phyloP scores from a whole-genome alignment of 2,888 invertebrate genomes.

The Trypoxylon attenuatum region DNA sequence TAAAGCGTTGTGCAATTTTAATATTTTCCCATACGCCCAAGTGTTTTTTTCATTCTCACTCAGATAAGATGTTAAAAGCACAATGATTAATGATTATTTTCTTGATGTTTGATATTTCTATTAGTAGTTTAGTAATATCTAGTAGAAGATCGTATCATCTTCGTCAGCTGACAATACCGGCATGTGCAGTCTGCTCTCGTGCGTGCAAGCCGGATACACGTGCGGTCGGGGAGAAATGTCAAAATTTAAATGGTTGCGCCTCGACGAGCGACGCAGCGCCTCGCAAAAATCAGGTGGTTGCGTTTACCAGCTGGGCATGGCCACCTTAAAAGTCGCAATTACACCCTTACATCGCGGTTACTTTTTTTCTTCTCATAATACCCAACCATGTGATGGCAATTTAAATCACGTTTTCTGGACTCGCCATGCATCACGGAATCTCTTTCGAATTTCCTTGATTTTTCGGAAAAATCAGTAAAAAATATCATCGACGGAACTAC shows the following conservation, averaged over 20 bases:
- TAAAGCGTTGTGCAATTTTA: background rate
- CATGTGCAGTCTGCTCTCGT: conserved; percentile 16
- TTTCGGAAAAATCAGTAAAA: conserved; percentile 40
- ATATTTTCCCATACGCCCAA: background rate
- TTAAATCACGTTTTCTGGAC: too few relatives aligned
- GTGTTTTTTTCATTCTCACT: background rate
- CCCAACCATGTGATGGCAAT: too few relatives aligned
- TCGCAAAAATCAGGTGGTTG: conserved; percentile 68
- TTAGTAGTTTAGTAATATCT: too few relatives aligned
- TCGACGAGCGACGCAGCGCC: conserved; percentile 49
- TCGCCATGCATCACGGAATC: too few relatives aligned
- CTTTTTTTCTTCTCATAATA: too few relatives aligned
- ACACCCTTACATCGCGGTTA: background rate
- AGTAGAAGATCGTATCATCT: background rate
- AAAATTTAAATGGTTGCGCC: conserved; percentile 69
- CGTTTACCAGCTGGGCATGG: conserved; percentile 61
- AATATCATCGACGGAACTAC: conserved; percentile 57
- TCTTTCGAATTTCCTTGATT: conserved; percentile 11
- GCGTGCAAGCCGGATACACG: conserved; percentile 26
- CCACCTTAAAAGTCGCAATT: conserved; percentile 32
- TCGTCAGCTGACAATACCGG: conserved; percentile 7
- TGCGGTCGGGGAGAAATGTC: conserved; percentile 52
- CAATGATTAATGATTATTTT: too few relatives aligned
- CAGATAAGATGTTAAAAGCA: too few relatives aligned
- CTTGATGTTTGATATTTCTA: too few relatives aligned